Conservation (phyloP, 2,797 vertebrate genomes). For the Sphenodon punctatus region DNA sequence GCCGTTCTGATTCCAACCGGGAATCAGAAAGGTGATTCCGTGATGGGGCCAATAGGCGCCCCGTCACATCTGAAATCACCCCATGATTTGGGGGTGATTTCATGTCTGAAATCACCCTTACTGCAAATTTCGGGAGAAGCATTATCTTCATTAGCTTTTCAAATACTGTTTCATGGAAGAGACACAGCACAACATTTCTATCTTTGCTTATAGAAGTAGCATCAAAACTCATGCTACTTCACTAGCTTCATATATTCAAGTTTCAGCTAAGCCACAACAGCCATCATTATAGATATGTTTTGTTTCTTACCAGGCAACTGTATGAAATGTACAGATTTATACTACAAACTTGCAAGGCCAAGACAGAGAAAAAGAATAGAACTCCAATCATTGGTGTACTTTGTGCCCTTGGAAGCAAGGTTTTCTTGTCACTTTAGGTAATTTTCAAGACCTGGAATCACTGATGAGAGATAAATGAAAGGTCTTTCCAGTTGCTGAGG, state of each 20-base stretch:
- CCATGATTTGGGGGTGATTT: no score
- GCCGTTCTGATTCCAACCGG: no score
- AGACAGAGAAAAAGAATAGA: background rate
- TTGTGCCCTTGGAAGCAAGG: background rate
- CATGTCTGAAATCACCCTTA: no score
- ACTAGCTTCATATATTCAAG: background rate
- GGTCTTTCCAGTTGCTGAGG: background rate
- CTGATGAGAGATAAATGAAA: background rate
- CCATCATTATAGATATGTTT: background rate
- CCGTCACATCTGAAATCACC: no score
- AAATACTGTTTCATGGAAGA: background rate
- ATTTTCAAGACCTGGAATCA: constrained; percentile 20
- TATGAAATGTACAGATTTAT: no score
- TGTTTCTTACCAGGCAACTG: background rate
- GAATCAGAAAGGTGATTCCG: no score
- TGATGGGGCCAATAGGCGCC: no score
- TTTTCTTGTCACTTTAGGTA: background rate
- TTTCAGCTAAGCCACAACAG: background rate
- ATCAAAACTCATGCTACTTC: constrained; percentile 1
- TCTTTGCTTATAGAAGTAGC: background rate
- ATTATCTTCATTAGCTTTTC: background rate
- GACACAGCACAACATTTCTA: background rate
- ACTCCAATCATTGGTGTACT: background rate
- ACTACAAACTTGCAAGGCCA: background rate
- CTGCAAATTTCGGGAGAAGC: background rate